Evolutionary conservation across 2,113 vertebrate species (phyloP).

Genomic region (Cyanoderma ruficeps): DNA sequence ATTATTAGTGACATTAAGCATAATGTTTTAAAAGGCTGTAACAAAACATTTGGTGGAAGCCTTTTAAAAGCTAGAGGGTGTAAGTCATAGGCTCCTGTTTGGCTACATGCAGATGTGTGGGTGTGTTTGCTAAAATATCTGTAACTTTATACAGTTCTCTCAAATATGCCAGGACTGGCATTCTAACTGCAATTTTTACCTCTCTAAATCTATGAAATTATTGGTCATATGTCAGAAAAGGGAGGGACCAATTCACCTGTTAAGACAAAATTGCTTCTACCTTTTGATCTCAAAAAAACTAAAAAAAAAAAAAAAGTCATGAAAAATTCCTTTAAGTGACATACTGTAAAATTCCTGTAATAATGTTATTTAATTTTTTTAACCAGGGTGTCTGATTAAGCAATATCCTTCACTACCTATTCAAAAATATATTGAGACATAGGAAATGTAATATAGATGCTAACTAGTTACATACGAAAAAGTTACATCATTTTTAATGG

Average conservation of each 20-base stretch:
- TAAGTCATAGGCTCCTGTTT: neutral
- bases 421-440: neutral
- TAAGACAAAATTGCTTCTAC: neutral
- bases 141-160: neutral
- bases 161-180: neutral
- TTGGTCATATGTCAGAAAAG: neutral
- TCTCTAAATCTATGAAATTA: neutral
- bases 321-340: neutral
- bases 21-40: neutral
- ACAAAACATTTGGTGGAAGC: neutral
- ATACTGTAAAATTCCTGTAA: neutral
- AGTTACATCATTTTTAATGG: neutral
- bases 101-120: neutral
- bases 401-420: neutral
- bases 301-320: neutral
- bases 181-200: neutral
- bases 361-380: neutral
- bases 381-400: neutral
- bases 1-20: neutral
- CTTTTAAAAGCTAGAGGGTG: neutral
- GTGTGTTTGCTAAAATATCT: neutral
- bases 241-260: neutral
- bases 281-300: neutral
- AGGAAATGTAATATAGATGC: neutral
- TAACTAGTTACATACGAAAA: neutral